These are phyloP conservation scores for Phrynocephalus forsythii DNA, from an alignment of 2,797 vertebrate species.

Conservation along the genomic window DNA sequence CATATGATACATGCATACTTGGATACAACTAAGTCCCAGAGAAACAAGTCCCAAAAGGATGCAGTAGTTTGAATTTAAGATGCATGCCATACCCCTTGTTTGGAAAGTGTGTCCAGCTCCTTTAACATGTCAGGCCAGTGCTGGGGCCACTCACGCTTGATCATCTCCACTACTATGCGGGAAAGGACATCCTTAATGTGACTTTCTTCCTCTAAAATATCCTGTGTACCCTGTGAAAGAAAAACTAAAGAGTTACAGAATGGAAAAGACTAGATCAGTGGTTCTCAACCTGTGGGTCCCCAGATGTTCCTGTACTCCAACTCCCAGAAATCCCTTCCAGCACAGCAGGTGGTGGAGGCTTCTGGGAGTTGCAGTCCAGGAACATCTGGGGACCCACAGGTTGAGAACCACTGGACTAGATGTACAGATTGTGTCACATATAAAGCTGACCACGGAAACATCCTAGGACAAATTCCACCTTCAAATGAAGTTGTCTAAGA, in stretches of 20 bases:
- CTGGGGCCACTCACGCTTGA: constrained; percentile 98
- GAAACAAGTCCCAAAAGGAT: constrained; percentile 42
- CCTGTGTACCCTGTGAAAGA: constrained; percentile 86
- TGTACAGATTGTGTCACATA: not conserved
- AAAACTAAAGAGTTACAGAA: not conserved
- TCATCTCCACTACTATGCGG: constrained; percentile 96
- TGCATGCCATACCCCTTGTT: constrained; percentile 85
- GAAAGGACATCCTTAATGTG: constrained; percentile 96
- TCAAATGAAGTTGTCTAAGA: not conserved
- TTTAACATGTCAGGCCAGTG: constrained; percentile 97
- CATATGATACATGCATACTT: not conserved
- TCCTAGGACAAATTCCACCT: not conserved
- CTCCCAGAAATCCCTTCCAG: too few species aligned
- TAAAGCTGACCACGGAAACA: not conserved
- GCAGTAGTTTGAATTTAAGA: not conserved
- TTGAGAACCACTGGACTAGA: not conserved
- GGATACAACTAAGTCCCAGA: not conserved
- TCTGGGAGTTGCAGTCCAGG: too few species aligned
- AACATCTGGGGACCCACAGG: too few species aligned
- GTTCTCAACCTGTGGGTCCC: too few species aligned
- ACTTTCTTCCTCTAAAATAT: constrained; percentile 93
- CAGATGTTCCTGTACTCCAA: too few species aligned
- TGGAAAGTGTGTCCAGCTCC: constrained; percentile 91
- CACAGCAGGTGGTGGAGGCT: too few species aligned
- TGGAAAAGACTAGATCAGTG: not conserved